Conservation (phyloP, 2,888 invertebrate species). For the Lithophane leautieri region DNA sequence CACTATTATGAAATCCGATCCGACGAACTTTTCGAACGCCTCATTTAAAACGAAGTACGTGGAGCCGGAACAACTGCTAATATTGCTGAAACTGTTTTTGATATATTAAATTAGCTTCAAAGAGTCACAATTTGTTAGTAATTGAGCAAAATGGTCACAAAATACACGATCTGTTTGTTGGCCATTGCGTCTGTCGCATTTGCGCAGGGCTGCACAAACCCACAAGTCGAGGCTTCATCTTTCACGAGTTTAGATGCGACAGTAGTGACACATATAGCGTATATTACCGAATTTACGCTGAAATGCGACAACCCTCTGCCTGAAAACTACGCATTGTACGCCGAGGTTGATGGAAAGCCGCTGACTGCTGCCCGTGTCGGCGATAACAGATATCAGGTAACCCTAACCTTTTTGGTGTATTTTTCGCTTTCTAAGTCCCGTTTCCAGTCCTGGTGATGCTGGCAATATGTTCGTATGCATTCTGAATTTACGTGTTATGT, state of each 20-base stretch:
- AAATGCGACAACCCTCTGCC: slow-evolving; percentile 93
- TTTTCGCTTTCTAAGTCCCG: slow-evolving; percentile 2
- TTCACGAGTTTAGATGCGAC: slow-evolving; percentile 98
- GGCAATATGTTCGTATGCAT: background rate
- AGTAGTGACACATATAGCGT: slow-evolving; percentile 96
- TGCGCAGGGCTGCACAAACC: slow-evolving; percentile 88
- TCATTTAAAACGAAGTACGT: slow-evolving; percentile 58
- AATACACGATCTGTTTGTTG: slow-evolving; percentile 78
- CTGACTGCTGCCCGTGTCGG: slow-evolving; percentile 95
- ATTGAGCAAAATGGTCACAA: slow-evolving; percentile 86
- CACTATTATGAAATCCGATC: background rate
- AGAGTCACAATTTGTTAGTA: slow-evolving; percentile 70
- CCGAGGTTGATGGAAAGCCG: slow-evolving; percentile 96
- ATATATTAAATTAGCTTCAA: slow-evolving; percentile 67
- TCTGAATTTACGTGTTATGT: background rate
- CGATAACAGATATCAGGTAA: slow-evolving; percentile 96
- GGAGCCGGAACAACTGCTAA: slow-evolving; percentile 36
- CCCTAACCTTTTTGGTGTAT: slow-evolving; percentile 64
- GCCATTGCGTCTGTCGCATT: slow-evolving; percentile 75
- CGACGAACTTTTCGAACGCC: slow-evolving; percentile 50
- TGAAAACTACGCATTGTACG: slow-evolving; percentile 94
- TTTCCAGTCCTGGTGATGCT: slow-evolving; percentile 14
- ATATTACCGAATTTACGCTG: slow-evolving; percentile 96
- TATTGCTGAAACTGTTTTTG: slow-evolving; percentile 46
- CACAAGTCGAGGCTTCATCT: slow-evolving; percentile 93